Base-by-base conservation (phyloP, 1,140 invertebrate species). In the Magallana ariakensis region DNA sequence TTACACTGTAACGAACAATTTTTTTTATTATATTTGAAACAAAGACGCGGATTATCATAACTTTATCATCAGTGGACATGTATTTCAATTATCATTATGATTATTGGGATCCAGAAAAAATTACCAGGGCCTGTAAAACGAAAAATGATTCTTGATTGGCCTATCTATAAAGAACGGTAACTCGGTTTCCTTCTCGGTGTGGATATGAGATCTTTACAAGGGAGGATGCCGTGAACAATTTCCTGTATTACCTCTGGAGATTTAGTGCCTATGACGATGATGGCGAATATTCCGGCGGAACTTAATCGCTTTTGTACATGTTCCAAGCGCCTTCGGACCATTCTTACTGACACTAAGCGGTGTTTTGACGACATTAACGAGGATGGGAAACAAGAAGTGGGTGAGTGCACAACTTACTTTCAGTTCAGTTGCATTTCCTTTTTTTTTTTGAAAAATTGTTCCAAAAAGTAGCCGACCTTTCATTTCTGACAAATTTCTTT, bases 361-460 rank as follows among this genome's bases (percentile, higher is more conserved):
- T 90, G 89, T 84, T 90, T 90, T 90, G 88, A 91, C 80, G 89
- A 91, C 58, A 91, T 91, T 33, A 90, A 90, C 60, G 89, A 90
- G 83, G 75, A 85, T 80, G 88, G 89, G 19, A 85, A 87, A 80
- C 81, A 81, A 16, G 90, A 91, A 88, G 86, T 87, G 87, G 90
- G 90, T 91, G 80, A 89, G 87, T 81, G n/a, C 33, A 4, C 3
- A 46, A 15, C 15, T 15, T 62, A 19, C 15, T 16, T 62, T 62
- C 19, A 5, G 2, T 62, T 46, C 33, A 46, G 33, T 46, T 46
- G 33, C 0, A 46, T 46, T 46, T 4, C 2, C 33, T 46, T 46
- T 46, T 5, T 46, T n/a, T n/a, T n/a, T n/a, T n/a, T n/a, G n/a
- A 46, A 46, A 46, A 46, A 46, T 4, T 46, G 33, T 46, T 46